These are phyloP conservation scores for Rattus norvegicus DNA, from an alignment of 2,113 vertebrate genomes.

Conservation along the genomic window DNA sequence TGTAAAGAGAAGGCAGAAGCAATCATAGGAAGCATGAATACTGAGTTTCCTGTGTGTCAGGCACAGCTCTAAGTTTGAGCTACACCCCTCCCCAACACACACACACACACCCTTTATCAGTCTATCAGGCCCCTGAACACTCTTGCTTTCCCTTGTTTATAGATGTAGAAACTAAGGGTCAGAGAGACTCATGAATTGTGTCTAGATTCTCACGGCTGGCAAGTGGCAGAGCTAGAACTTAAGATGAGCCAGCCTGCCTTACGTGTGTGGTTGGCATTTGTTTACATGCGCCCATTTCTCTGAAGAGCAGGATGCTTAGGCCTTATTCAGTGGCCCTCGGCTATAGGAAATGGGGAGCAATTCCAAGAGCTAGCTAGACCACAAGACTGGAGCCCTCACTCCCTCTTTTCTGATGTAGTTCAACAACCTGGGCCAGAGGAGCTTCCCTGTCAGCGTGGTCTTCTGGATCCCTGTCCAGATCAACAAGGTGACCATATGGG, in stretches of 20 bases:
- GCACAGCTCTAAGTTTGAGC: not conserved
- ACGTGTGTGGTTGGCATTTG: not conserved
- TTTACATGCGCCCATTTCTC: not conserved
- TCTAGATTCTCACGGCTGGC: not conserved
- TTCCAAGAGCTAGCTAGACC: not conserved
- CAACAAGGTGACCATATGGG: slow-evolving; percentile 85
- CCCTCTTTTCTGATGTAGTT: slow-evolving; percentile 79
- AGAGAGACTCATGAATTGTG: not conserved
- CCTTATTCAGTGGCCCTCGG: not conserved
- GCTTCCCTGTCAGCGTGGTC: slow-evolving; percentile 83
- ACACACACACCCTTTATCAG: no score
- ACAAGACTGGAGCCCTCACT: not conserved
- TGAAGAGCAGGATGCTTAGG: not conserved
- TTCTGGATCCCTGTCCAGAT: slow-evolving; percentile 87
- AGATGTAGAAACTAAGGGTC: not conserved
- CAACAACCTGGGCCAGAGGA: slow-evolving; percentile 83
- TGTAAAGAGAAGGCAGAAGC: not conserved
- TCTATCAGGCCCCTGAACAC: not conserved
- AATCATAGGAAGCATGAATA: not conserved
- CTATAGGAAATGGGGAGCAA: not conserved
- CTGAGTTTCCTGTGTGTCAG: not conserved
- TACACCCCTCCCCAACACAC: not conserved
- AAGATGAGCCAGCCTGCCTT: not conserved
- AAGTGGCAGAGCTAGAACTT: not conserved
- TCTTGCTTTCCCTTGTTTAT: not conserved